These are phyloP conservation scores for Xiphorhynchus elegans DNA, from an alignment of 2,113 vertebrate genomes.

Conservation along the genomic window DNA sequence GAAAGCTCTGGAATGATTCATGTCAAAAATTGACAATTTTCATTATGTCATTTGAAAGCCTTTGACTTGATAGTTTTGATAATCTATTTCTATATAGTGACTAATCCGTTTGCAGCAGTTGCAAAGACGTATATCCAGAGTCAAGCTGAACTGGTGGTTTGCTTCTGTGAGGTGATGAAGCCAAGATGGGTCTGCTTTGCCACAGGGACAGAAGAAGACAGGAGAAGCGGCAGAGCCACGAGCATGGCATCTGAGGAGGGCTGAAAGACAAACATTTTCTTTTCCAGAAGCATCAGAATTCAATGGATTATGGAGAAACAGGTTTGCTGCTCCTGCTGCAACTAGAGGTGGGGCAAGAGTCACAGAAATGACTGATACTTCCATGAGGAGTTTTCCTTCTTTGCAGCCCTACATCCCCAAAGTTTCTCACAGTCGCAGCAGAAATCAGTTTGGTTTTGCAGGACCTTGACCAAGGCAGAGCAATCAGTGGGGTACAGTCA, in stretches of 20 bases:
- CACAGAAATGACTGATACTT: background rate
- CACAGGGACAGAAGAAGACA: background rate
- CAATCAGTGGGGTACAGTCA: accelerated
- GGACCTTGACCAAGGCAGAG: background rate
- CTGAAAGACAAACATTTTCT: background rate
- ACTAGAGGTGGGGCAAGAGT: background rate
- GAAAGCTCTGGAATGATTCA: background rate
- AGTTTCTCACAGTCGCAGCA: background rate
- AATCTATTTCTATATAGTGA: background rate
- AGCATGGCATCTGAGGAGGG: accelerated
- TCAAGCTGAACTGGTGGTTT: background rate
- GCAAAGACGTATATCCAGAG: background rate
- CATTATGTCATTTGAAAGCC: background rate
- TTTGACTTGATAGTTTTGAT: background rate
- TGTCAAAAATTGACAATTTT: background rate
- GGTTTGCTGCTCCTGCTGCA: background rate
- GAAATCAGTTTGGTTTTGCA: background rate
- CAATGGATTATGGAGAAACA: background rate
- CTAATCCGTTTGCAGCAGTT: background rate
- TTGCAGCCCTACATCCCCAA: background rate
- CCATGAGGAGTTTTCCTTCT: background rate
- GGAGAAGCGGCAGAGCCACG: background rate
- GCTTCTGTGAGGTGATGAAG: background rate
- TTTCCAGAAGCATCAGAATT: background rate
- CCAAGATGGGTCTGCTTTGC: background rate